phyloP scores from a whole-genome alignment of 2,888 invertebrate species.

The Monochamus alternatus region DNA sequence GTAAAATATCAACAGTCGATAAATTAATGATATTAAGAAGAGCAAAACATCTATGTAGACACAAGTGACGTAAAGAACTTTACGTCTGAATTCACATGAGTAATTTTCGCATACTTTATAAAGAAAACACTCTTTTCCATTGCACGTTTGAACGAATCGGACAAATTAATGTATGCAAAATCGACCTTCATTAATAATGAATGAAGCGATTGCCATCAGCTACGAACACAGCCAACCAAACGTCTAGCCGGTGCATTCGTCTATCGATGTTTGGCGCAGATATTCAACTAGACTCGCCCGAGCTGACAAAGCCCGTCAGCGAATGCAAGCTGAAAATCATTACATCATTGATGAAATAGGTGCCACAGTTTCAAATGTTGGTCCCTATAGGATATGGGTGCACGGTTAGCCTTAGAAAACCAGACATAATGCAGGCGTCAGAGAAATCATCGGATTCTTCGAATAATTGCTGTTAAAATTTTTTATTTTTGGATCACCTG shows the following conservation, averaged over 20 bases:
- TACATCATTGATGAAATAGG: conserved; percentile 17
- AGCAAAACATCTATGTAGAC: background rate
- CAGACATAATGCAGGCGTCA: no score
- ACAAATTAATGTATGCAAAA: conserved; percentile 18
- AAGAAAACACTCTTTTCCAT: background rate
- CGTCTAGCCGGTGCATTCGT: background rate
- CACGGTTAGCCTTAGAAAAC: background rate
- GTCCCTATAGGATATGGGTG: background rate
- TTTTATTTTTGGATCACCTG: no score
- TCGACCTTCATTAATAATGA: conserved; percentile 24
- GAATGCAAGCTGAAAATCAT: conserved; percentile 14
- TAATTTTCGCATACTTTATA: background rate
- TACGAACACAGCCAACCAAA: background rate
- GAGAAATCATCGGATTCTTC: no score
- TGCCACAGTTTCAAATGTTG: background rate
- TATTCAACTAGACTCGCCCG: background rate
- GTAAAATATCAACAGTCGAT: background rate
- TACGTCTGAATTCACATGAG: background rate
- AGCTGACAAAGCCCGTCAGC: background rate
- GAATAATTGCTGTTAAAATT: no score
- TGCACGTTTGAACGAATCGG: background rate
- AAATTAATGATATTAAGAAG: no score
- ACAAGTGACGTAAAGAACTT: background rate
- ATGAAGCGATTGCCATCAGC: conserved; percentile 17
- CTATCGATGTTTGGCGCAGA: background rate